These are phyloP conservation scores for Meganola albula DNA, from an alignment of 2,888 invertebrate genomes.

Conservation along the genomic window DNA sequence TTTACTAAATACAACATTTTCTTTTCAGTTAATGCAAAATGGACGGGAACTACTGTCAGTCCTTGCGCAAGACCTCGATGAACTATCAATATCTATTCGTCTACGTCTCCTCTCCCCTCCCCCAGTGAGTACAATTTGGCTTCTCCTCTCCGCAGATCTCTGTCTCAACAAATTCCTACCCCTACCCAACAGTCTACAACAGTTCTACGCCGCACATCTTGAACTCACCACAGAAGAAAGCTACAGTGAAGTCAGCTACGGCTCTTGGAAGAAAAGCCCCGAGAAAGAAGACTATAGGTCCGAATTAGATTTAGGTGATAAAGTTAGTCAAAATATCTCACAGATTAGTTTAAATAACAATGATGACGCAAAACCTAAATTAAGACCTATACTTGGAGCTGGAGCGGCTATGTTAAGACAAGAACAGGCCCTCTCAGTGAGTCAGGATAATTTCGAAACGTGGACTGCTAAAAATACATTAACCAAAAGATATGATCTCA, in stretches of 20 bases:
- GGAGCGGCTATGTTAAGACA: slow-evolving; percentile 57
- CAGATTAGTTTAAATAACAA: slow-evolving; percentile 54
- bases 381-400: slow-evolving; percentile 64
- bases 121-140: slow-evolving; percentile 61
- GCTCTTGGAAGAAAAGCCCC: slow-evolving; percentile 61
- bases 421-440: slow-evolving; percentile 41
- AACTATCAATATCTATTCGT: slow-evolving; percentile 60
- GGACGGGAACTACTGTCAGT: slow-evolving; percentile 62
- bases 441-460: slow-evolving; percentile 52
- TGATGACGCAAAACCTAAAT: slow-evolving; percentile 57
- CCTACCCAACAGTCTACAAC: slow-evolving; percentile 60
- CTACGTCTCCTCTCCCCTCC: slow-evolving; percentile 56
- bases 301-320: slow-evolving; percentile 39
- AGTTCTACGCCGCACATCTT: slow-evolving; percentile 66
- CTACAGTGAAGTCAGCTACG: slow-evolving; percentile 55
- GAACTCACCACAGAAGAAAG: slow-evolving; percentile 56
- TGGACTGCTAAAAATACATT: slow-evolving; percentile 55
- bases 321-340: slow-evolving; percentile 49
- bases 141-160: slow-evolving; percentile 58
- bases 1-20: no score
- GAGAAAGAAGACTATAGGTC: slow-evolving; percentile 37
- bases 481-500: slow-evolving; percentile 60
- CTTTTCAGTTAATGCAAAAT: slow-evolving; percentile 66
- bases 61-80: slow-evolving; percentile 56
- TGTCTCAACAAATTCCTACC: slow-evolving; percentile 70